phyloP scores from a whole-genome alignment of 1,140 invertebrate genomes.

The Macrobrachium rosenbergii region DNA sequence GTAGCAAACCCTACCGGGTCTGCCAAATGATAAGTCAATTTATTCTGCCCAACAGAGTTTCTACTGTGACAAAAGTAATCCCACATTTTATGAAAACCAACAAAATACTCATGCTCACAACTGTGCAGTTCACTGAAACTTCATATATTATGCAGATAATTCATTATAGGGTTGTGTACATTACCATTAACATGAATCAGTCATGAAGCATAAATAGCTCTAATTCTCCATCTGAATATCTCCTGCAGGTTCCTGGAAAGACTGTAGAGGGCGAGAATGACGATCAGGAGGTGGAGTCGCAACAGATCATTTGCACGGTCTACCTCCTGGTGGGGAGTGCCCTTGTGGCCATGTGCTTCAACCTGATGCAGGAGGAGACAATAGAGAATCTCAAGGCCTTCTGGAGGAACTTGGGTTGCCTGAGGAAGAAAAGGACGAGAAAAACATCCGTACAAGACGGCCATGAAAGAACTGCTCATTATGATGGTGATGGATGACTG shows the following conservation, averaged over 20 bases:
- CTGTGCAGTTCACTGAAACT: no score
- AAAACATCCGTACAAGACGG: not conserved
- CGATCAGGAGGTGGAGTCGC: constrained; percentile 75
- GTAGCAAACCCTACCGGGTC: no score
- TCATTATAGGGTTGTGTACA: not conserved
- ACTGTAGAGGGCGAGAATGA: constrained; percentile 63
- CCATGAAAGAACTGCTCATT: not conserved
- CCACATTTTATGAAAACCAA: no score
- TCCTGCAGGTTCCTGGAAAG: constrained; percentile 48
- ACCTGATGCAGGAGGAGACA: constrained; percentile 95
- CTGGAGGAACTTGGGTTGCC: constrained; percentile 69
- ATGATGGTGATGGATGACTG: not conserved
- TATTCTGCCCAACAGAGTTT: no score
- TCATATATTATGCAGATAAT: not conserved
- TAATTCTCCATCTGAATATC: not conserved
- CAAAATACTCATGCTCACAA: no score
- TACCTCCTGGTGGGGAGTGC: constrained; percentile 97
- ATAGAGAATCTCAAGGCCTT: constrained; percentile 72
- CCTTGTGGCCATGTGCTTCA: constrained; percentile 97
- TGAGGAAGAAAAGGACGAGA: constrained; percentile 28
- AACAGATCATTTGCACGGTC: constrained; percentile 84
- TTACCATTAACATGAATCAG: not conserved
- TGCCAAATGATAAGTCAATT: no score
- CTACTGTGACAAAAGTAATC: no score
- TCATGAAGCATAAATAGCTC: not conserved